Base-by-base conservation (phyloP, 2,888 invertebrate species). In the Heterodera filipjevi region DNA sequence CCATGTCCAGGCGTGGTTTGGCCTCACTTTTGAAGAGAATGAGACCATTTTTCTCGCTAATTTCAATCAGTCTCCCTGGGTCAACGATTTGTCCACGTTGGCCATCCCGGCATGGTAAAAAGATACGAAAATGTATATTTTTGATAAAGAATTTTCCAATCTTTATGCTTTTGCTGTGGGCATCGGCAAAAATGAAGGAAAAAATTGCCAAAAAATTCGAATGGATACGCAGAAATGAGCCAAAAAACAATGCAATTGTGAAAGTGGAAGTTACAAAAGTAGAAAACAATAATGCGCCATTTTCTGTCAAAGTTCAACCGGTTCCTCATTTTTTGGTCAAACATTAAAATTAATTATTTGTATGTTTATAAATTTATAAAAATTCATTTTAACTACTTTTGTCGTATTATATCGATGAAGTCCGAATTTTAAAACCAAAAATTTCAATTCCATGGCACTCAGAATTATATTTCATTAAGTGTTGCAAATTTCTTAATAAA, bases 121-220 rank as follows among this genome's bases (percentile, higher is more conserved):
- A 19, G 12, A n/a, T n/a, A 0, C 16, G 16, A 32, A 68, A 33
- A 33, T 6, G 32, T 19, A 1, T 12, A 68, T 68, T 68, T 68
- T 30, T 12, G 6, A 35, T 14, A 16, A 33, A 16, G 8, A 19
- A 33, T 14, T 49, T 14, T 32, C 33, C 32, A 68, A 68, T 32
- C 0, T 53, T 35, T 68, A 68, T 33, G 68, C 68, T 68, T 35
- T 68, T 68, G 19, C 68, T 68, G 33, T 68, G 68, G 68, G 68
- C 68, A 14, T 68, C 68, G 8, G 14, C 33, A 16, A 68, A 68
- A 35, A 68, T 68, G 68, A 32, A 27, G 8, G 32, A 68, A 68
- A 68, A 33, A 3, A 32, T 68, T 35, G 14, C 33, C 68, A 35
- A 35, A 35, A 32, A 68, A 68, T 68, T 68, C 22, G 6, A 32